These are phyloP conservation scores for Patella caerulea DNA, from an alignment of 2,888 invertebrate genomes.

Conservation along the genomic window DNA sequence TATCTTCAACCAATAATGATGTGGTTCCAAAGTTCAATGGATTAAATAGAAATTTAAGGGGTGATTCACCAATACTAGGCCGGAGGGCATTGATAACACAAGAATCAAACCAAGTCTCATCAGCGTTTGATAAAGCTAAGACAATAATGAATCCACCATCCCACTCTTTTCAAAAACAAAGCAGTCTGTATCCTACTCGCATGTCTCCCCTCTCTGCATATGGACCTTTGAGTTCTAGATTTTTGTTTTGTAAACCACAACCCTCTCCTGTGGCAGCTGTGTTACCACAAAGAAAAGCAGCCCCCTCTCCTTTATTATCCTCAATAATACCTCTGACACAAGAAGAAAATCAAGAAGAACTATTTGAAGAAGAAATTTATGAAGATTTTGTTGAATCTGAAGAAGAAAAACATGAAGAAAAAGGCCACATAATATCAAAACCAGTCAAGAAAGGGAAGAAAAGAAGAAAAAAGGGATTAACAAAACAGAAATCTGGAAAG, in stretches of 20 bases:
- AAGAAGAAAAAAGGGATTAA: slow-evolving; percentile 4
- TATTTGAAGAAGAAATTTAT: neutral
- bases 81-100: neutral
- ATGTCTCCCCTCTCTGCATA: neutral
- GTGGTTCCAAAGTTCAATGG: neutral
- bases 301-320: neutral
- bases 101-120: neutral
- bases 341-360: neutral
- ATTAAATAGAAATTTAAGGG: neutral
- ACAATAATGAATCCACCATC: neutral
- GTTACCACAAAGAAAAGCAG: slow-evolving; percentile 16
- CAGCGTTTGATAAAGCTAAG: slow-evolving; percentile 3
- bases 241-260: slow-evolving; percentile 17
- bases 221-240: neutral
- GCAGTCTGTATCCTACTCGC: neutral
- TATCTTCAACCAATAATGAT: neutral
- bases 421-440: neutral
- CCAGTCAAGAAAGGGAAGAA: neutral
- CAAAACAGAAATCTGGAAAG: too few species aligned
- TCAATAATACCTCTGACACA: neutral
- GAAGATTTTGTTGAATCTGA: slow-evolving; percentile 9
- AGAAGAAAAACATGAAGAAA: neutral
- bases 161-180: neutral
- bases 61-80: neutral
- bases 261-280: slow-evolving; percentile 26